Percentiles rank a stretch among this genome's conserved stretches.
phyloP scores from a whole-genome alignment of 2,113 vertebrate genomes.

The Sus scrofa region T2T-Sscrofa CM000822.6:50138501-50139000 shows the following conservation, averaged over 20 bases:
- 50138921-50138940: too few species aligned
- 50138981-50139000: too few species aligned
- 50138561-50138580: constrained; percentile 1
- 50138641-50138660: not conserved
- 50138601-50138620: constrained; percentile 47
- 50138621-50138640: not conserved
- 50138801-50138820: not conserved
- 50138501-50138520: constrained; percentile 3
- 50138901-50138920: too few species aligned
- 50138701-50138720: not conserved
- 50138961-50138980: too few species aligned
- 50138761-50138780: not conserved
- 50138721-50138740: not conserved
- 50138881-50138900: too few species aligned
- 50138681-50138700: not conserved
- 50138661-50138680: not conserved
- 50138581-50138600: not conserved
- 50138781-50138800: not conserved
- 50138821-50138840: too few species aligned
- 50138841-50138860: too few species aligned
- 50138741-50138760: constrained; percentile 24
- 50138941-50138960: too few species aligned
- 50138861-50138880: too few species aligned
- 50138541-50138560: not conserved
- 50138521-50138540: not conserved